A percentile compares a stretch with the other conserved stretches of the same genome.
Conservation (phyloP, 1,140 invertebrate genomes). For the Drosophila kanapiae region DNA sequence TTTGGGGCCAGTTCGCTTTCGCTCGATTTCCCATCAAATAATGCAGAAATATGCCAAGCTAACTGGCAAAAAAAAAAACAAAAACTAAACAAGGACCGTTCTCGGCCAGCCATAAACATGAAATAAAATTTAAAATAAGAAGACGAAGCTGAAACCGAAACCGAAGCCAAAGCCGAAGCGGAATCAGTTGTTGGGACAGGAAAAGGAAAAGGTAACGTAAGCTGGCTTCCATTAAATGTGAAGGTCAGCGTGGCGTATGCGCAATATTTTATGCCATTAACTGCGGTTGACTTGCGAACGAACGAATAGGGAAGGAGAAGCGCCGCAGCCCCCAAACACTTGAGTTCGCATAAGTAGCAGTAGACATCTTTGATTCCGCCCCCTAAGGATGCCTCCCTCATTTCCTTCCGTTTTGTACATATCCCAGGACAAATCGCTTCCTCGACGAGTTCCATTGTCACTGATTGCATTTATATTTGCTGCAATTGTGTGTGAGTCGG, state of each 20-base stretch:
- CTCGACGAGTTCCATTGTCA: constrained; percentile 43
- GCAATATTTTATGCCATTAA: constrained; percentile 56
- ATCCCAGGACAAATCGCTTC: constrained; percentile 55
- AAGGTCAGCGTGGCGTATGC: constrained; percentile 63
- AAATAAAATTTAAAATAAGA: constrained; percentile 48
- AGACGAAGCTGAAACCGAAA: constrained; percentile 5
- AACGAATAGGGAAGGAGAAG: background rate
- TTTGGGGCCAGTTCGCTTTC: constrained; percentile 32
- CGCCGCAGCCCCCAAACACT: constrained; percentile 6
- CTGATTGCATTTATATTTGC: constrained; percentile 71
- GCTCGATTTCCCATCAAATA: constrained; percentile 71
- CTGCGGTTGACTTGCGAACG: constrained; percentile 16
- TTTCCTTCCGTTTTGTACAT: constrained; percentile 43
- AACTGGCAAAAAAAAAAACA: constrained; percentile 17
- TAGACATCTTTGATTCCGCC: constrained; percentile 40
- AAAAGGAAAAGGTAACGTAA: constrained; percentile 56
- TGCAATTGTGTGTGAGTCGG: constrained; percentile 47
- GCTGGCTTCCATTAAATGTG: constrained; percentile 22
- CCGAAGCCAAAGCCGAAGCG: constrained; percentile 16
- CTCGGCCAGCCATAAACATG: constrained; percentile 24
- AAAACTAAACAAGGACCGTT: constrained; percentile 16
- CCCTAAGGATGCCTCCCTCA: background rate
- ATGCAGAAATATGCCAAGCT: constrained; percentile 68
- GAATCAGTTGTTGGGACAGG: constrained; percentile 29
- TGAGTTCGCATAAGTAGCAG: constrained; percentile 40